These are phyloP conservation scores for Ips nitidus DNA, from an alignment of 1,140 invertebrate species.

Conservation along the genomic window DNA sequence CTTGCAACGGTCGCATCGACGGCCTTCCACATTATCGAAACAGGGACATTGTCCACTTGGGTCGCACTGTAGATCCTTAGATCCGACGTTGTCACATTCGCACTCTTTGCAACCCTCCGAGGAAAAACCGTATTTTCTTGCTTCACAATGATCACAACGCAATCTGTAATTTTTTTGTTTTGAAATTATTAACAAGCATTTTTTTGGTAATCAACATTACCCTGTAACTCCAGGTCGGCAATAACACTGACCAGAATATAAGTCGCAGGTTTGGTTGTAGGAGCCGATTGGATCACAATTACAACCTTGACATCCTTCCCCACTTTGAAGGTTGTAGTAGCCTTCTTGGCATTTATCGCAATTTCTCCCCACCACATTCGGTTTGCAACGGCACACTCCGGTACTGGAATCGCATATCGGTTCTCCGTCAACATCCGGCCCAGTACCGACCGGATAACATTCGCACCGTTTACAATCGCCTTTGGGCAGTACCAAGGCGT, in stretches of 20 bases:
- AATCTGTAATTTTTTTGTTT: conserved; percentile 48
- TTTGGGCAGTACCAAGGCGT: conserved; percentile 82
- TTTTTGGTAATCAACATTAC: conserved; percentile 42
- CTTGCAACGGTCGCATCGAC: conserved; percentile 87
- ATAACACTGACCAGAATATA: conserved; percentile 79
- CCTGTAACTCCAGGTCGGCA: conserved; percentile 86
- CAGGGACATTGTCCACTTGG: conserved; percentile 85
- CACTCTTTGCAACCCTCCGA: conserved; percentile 80
- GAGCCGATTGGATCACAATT: conserved; percentile 86
- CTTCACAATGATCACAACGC: conserved; percentile 81
- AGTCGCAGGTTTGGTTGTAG: conserved; percentile 78
- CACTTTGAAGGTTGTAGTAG: conserved; percentile 79
- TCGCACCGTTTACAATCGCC: conserved; percentile 89
- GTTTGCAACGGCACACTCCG: conserved; percentile 84
- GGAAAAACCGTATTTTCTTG: conserved; percentile 89
- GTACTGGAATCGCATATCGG: conserved; percentile 77
- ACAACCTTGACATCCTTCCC: conserved; percentile 83
- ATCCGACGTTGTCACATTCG: conserved; percentile 89
- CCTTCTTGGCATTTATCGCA: conserved; percentile 88
- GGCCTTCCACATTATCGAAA: conserved; percentile 86
- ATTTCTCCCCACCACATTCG: conserved; percentile 82
- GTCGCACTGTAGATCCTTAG: conserved; percentile 80
- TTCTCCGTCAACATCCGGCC: conserved; percentile 62
- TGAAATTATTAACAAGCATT: neutral
- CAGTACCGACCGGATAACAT: conserved; percentile 79